phyloP scores from a whole-genome alignment of 2,797 vertebrate species.

The Limosa lapponica region DNA sequence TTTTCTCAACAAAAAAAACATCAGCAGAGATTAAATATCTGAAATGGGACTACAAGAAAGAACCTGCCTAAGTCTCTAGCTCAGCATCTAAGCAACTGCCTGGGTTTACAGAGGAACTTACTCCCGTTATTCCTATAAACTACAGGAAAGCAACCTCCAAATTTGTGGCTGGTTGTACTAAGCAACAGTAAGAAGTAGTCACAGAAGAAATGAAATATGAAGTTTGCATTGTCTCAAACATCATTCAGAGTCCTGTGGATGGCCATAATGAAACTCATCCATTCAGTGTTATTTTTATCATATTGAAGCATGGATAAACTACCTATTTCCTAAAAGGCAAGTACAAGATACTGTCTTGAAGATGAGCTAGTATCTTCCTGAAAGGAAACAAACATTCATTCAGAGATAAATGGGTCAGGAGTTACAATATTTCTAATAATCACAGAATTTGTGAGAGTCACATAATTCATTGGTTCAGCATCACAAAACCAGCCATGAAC shows the following conservation, averaged over 20 bases:
- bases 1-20: background rate
- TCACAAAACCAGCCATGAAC: background rate
- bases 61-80: background rate
- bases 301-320: background rate
- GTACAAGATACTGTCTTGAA: background rate
- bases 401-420: background rate
- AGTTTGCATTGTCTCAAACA: background rate
- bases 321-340: background rate
- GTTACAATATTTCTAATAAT: background rate
- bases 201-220: background rate
- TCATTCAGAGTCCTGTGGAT: background rate
- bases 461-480: background rate
- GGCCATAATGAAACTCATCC: background rate
- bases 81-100: background rate
- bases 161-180: background rate
- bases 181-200: background rate
- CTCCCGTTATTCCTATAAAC: background rate
- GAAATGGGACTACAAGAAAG: background rate
- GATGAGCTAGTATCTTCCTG: background rate
- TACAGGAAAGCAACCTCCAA: background rate
- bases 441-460: background rate
- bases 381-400: background rate
- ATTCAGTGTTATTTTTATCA: background rate
- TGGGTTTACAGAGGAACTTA: background rate
- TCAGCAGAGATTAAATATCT: background rate